These are phyloP conservation scores for Capromys pilorides DNA, from an alignment of 2,797 vertebrate genomes.

Conservation along the genomic window DNA sequence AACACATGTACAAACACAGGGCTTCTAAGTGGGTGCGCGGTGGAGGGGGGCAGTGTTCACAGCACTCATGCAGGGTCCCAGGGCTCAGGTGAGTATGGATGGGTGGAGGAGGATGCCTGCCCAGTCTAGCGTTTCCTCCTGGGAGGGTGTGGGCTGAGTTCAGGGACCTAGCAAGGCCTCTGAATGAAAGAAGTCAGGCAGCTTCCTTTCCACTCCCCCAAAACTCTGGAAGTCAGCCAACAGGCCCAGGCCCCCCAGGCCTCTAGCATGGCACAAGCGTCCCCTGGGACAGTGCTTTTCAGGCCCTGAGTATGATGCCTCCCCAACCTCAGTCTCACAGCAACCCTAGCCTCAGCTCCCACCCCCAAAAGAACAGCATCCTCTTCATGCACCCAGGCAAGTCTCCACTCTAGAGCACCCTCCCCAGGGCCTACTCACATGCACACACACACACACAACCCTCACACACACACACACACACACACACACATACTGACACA, in stretches of 20 bases:
- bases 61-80: neutral
- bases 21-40: accelerated
- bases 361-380: accelerated
- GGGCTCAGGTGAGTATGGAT: neutral
- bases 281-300: neutral
- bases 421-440: neutral
- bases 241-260: too few relatives aligned
- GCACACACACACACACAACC: neutral
- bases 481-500: neutral
- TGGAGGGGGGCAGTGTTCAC: too few relatives aligned
- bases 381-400: neutral
- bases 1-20: neutral
- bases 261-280: neutral
- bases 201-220: neutral
- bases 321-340: neutral
- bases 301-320: neutral
- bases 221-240: too few relatives aligned
- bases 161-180: neutral
- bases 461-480: neutral
- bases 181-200: accelerated
- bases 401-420: neutral
- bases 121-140: neutral
- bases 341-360: neutral
- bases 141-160: neutral
- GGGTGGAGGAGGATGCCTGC: neutral